Evolutionary conservation across 2,888 invertebrate genomes (phyloP).

Genomic region (Hypolimnas misippus): DNA sequence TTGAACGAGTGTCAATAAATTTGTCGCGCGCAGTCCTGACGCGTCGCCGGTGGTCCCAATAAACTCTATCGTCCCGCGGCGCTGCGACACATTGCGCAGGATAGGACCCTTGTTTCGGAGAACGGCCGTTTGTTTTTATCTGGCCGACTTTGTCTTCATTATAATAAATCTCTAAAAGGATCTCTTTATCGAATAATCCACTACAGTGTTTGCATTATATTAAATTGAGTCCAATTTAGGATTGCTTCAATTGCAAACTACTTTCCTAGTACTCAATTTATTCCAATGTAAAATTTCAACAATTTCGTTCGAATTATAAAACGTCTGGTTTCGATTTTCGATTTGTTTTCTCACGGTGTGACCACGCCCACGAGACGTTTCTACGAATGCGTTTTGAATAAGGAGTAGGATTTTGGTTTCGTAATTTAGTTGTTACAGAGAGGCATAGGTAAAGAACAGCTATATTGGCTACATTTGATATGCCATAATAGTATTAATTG

Average conservation of each 20-base stretch:
- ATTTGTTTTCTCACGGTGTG: slow-evolving; percentile 75
- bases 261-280: not conserved
- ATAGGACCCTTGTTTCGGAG: slow-evolving; percentile 66
- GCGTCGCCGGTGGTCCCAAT: slow-evolving; percentile 79
- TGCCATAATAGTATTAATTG: slow-evolving; percentile 1
- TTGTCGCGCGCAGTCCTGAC: slow-evolving; percentile 67
- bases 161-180: slow-evolving; percentile 68
- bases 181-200: slow-evolving; percentile 67
- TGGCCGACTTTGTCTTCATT: slow-evolving; percentile 72
- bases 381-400: slow-evolving; percentile 72
- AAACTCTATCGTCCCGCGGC: slow-evolving; percentile 61
- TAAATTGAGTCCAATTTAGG: no score
- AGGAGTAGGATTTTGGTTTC: slow-evolving; percentile 69
- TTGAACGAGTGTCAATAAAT: slow-evolving; percentile 84
- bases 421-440: slow-evolving; percentile 67
- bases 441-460: slow-evolving; percentile 49
- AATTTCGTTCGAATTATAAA: slow-evolving; percentile 6
- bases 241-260: no score
- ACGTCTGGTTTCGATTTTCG: slow-evolving; percentile 56
- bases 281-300: no score
- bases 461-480: slow-evolving; percentile 53
- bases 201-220: no score
- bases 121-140: slow-evolving; percentile 76
- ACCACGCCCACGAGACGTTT: slow-evolving; percentile 64
- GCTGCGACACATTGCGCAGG: slow-evolving; percentile 66